These are phyloP conservation scores for Amaurobius ferox DNA, from an alignment of 2,888 invertebrate species.

Conservation along the genomic window DNA sequence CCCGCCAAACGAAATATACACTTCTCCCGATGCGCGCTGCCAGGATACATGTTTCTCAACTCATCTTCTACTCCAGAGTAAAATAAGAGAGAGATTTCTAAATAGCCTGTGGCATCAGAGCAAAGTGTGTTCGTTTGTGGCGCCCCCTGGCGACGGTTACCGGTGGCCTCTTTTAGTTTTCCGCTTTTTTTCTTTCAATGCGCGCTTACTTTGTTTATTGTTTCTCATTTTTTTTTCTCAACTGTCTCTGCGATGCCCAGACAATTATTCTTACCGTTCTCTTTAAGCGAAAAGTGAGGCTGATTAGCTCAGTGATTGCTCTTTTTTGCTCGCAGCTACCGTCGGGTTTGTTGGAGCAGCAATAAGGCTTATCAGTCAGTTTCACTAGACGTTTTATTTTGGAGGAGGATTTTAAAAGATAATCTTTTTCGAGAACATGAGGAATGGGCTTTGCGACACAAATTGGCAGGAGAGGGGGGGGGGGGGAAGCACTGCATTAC, in stretches of 20 bases:
- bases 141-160: slow-evolving; percentile 55
- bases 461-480: too few relatives aligned
- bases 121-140: slow-evolving; percentile 33
- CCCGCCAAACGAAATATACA: too few relatives aligned
- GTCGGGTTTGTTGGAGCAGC: background rate
- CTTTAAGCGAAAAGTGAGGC: slow-evolving; percentile 28
- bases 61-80: slow-evolving; percentile 21
- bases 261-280: background rate
- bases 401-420: too few relatives aligned
- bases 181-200: background rate
- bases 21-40: background rate
- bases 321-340: background rate
- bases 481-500: too few relatives aligned
- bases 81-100: slow-evolving; percentile 25
- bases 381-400: too few relatives aligned
- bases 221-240: background rate
- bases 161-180: slow-evolving; percentile 55
- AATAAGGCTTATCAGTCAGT: too few relatives aligned
- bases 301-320: slow-evolving; percentile 22
- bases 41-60: slow-evolving; percentile 37
- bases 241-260: background rate
- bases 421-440: too few relatives aligned
- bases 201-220: background rate
- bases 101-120: slow-evolving; percentile 12
- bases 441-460: too few relatives aligned